Conservation (phyloP, 1,140 invertebrate genomes). For the Drosophila quadrilineata region DNA sequence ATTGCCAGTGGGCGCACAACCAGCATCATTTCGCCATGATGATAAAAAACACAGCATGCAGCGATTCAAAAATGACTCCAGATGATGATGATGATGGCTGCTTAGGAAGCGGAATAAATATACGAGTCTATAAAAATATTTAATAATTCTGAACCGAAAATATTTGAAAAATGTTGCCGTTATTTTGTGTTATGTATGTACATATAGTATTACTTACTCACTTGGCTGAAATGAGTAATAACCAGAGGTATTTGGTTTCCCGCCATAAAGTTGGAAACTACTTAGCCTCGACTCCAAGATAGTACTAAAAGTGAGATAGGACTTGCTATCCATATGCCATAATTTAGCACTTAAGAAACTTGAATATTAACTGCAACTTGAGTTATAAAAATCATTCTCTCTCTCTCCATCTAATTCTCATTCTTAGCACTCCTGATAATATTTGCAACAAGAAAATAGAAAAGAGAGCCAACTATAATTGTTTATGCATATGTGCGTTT, state of each 20-base stretch:
- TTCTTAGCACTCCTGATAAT: too few species aligned
- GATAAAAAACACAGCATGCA: background rate
- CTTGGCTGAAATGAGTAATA: background rate
- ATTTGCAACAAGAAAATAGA: background rate
- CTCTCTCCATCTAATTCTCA: too few species aligned
- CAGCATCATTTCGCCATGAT: too few species aligned
- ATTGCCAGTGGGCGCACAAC: constrained; percentile 54
- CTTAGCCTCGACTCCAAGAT: background rate
- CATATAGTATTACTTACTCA: too few species aligned
- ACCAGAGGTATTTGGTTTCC: background rate
- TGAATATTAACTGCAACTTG: constrained; percentile 16
- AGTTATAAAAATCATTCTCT: too few species aligned
- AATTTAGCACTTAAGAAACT: constrained; percentile 29
- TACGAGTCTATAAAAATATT: too few species aligned
- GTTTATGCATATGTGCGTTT: constrained; percentile 49
- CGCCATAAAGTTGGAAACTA: constrained; percentile 21
- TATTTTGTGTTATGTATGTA: too few species aligned
- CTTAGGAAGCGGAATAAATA: too few species aligned
- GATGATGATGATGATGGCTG: too few species aligned
- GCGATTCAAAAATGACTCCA: too few species aligned
- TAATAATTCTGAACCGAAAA: too few species aligned
- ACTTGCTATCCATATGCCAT: constrained; percentile 11
- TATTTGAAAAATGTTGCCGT: too few species aligned
- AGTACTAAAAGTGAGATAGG: background rate
- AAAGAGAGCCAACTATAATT: constrained; percentile 33